Percentiles rank a stretch among this genome's conserved stretches.
Conservation (phyloP, 2,113 vertebrate genomes). For the Poecilia latipinna region DNA sequence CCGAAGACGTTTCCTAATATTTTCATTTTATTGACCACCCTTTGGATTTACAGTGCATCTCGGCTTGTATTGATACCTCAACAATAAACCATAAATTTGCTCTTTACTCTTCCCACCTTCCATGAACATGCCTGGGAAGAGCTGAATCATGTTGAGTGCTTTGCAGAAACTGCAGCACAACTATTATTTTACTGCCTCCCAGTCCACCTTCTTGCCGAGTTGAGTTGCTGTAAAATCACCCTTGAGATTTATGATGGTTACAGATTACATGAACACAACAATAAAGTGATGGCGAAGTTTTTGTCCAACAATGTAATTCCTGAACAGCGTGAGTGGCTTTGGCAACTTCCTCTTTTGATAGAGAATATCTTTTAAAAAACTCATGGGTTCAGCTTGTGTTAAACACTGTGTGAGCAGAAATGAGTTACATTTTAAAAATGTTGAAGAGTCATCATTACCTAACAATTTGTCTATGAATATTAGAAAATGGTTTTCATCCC, state of each 20-base stretch:
- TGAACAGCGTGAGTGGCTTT: background rate
- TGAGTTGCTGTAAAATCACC: slow-evolving; percentile 13
- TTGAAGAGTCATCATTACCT: too few relatives aligned
- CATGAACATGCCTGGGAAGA: slow-evolving; percentile 23
- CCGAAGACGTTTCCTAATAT: slow-evolving; percentile 6
- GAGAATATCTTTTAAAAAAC: background rate
- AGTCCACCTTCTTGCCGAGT: background rate
- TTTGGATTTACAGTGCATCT: slow-evolving; percentile 48
- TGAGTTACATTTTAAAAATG: too few relatives aligned
- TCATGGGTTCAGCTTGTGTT: too few relatives aligned
- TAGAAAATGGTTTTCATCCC: too few relatives aligned
- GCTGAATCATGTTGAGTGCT: slow-evolving; percentile 35
- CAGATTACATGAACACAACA: background rate
- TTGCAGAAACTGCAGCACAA: slow-evolving; percentile 10
- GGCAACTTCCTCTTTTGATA: background rate
- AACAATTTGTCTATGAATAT: too few relatives aligned
- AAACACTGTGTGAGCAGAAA: too few relatives aligned
- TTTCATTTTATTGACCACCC: slow-evolving; percentile 30
- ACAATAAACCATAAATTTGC: slow-evolving; percentile 39
- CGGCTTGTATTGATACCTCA: slow-evolving; percentile 46
- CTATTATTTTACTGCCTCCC: slow-evolving; percentile 19
- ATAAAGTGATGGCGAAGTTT: background rate
- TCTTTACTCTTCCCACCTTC: slow-evolving; percentile 52
- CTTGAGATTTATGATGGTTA: background rate
- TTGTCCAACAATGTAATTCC: background rate